phyloP scores from a whole-genome alignment of 2,113 vertebrate genomes.

The Chauna torquata region DNA sequence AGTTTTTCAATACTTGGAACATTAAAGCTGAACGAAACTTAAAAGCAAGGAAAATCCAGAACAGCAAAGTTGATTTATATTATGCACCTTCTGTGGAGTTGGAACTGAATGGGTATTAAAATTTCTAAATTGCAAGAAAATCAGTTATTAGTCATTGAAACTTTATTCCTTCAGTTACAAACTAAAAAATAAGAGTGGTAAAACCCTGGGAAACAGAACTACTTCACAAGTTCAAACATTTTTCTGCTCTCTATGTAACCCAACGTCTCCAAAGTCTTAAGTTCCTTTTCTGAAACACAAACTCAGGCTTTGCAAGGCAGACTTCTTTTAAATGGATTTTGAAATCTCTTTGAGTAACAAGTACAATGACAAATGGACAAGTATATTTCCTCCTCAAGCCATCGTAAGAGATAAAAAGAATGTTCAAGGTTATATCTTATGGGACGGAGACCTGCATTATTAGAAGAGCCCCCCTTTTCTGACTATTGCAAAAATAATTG shows the following conservation, averaged over 20 bases:
- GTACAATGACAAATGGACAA: background rate
- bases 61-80: background rate
- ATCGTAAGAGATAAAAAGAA: background rate
- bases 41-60: background rate
- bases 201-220: background rate
- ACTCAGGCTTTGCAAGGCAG: background rate
- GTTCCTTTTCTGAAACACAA: background rate
- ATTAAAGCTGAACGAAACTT: background rate
- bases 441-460: background rate
- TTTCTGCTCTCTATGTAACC: background rate
- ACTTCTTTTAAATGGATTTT: background rate
- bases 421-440: background rate
- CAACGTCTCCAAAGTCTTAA: background rate
- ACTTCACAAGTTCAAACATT: background rate
- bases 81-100: background rate
- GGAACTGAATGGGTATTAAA: background rate
- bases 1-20: background rate
- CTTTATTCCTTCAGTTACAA: background rate
- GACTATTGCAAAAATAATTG: background rate
- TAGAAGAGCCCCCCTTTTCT: background rate
- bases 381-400: background rate
- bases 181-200: background rate
- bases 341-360: background rate
- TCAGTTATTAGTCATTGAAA: background rate
- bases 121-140: background rate